Evolutionary conservation across 2,888 invertebrate species (phyloP).

Genomic region (Hedychridium roseum): DNA sequence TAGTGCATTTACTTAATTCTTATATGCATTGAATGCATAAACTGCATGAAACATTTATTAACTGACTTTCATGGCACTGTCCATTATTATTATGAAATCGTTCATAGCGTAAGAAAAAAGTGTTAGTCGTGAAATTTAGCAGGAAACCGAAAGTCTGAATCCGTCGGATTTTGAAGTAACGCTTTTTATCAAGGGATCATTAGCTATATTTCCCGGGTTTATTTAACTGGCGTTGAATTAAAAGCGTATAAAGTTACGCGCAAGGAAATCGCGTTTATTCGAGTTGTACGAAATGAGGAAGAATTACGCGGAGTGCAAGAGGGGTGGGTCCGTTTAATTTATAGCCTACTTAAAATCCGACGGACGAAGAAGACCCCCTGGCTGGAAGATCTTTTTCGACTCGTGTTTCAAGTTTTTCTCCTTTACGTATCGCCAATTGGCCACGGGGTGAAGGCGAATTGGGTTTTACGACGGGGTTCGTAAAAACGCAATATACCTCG

Average conservation of each 20-base stretch:
- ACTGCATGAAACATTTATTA: too few species aligned
- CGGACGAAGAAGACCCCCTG: slow-evolving; percentile 28
- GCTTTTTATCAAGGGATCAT: too few species aligned
- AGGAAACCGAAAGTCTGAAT: too few species aligned
- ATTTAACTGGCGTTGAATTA: too few species aligned
- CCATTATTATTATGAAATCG: too few species aligned
- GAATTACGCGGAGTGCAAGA: slow-evolving; percentile 26
- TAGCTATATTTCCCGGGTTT: too few species aligned
- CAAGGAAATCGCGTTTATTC: slow-evolving; percentile 48
- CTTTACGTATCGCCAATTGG: slow-evolving; percentile 19
- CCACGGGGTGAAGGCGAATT: slow-evolving; percentile 12
- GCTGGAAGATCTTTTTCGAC: slow-evolving; percentile 21
- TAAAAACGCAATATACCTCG: slow-evolving; percentile 21
- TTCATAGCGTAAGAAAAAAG: too few species aligned
- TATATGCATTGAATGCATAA: too few species aligned
- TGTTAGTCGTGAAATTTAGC: too few species aligned
- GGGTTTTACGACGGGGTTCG: slow-evolving; percentile 17
- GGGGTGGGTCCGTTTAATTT: slow-evolving; percentile 52
- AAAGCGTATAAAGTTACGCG: slow-evolving; percentile 47
- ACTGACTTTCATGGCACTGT: too few species aligned
- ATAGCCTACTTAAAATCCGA: slow-evolving; percentile 52
- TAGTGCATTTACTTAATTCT: too few species aligned
- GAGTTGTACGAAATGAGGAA: slow-evolving; percentile 38
- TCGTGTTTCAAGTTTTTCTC: slow-evolving; percentile 26
- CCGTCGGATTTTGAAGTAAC: too few species aligned